Evolutionary conservation across 2,797 vertebrate species (phyloP).

Genomic region (Atherinosoma microstoma): DNA sequence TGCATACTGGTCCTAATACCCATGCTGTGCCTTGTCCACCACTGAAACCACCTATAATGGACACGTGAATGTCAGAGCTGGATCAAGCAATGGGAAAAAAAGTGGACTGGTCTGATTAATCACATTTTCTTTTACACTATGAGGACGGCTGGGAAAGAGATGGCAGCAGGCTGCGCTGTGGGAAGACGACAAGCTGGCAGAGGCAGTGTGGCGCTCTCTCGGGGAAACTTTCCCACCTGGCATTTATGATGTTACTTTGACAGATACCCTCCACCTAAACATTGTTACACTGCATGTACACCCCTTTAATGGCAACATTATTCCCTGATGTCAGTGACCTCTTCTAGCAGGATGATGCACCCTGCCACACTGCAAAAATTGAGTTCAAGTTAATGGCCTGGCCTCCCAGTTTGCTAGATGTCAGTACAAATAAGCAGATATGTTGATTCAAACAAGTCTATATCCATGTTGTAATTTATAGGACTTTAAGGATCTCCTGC

Average conservation of each 20-base stretch:
- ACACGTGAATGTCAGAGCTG: constrained; percentile 4
- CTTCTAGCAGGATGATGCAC: background rate
- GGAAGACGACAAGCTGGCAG: background rate
- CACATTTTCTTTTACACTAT: background rate
- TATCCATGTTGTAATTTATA: background rate
- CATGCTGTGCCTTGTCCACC: constrained; percentile 1
- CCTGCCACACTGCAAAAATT: background rate
- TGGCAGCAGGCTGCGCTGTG: background rate
- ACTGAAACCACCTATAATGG: constrained; percentile 2
- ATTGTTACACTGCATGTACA: background rate
- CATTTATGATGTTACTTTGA: constrained; percentile 1
- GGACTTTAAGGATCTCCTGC: background rate
- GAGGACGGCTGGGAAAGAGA: background rate
- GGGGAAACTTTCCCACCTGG: background rate
- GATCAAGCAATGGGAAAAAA: background rate
- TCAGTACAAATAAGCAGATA: background rate
- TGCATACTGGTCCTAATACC: background rate
- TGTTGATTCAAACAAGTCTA: background rate
- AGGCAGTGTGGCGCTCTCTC: background rate
- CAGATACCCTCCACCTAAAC: background rate
- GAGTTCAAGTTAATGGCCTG: background rate
- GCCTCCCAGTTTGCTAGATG: too few relatives aligned
- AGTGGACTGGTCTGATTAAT: constrained; percentile 5
- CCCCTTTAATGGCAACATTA: background rate
- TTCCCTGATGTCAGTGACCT: background rate